These are phyloP conservation scores for Hirundo rustica DNA, from an alignment of 2,797 vertebrate genomes.

Conservation along the genomic window DNA sequence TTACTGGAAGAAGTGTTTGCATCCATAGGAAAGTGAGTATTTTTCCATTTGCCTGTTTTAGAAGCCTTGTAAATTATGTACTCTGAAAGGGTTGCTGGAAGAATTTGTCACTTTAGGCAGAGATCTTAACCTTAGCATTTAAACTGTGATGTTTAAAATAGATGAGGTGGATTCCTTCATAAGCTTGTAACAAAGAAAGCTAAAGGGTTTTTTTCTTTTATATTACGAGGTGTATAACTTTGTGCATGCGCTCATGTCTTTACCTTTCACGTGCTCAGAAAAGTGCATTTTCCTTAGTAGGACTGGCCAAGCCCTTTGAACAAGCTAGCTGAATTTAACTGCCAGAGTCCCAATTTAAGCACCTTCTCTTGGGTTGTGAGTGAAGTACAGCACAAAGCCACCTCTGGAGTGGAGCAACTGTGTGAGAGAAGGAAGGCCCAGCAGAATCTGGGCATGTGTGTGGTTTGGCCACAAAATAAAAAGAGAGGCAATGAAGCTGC, in stretches of 20 bases:
- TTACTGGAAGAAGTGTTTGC: background rate
- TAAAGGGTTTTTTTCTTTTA: background rate
- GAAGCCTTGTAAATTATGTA: background rate
- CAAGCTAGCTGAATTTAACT: background rate
- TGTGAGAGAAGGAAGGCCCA: background rate
- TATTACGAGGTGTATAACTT: background rate
- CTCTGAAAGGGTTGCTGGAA: background rate
- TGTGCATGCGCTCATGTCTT: background rate
- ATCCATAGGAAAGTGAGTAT: background rate
- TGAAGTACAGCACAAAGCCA: background rate
- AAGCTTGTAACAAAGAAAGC: background rate
- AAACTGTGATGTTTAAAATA: background rate
- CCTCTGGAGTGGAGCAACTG: fast-evolving
- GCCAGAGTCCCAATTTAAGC: background rate
- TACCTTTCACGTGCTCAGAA: background rate
- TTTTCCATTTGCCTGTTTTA: background rate
- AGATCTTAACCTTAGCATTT: background rate
- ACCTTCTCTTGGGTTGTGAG: background rate
- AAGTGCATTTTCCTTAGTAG: background rate
- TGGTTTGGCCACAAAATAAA: background rate
- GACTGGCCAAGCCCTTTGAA: background rate
- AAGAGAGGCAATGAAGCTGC: background rate
- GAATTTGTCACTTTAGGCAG: background rate
- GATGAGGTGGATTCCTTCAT: background rate
- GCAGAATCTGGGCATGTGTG: background rate